Conservation (phyloP, 2,113 vertebrate genomes). For the Hippocampus abdominalis region DNA sequence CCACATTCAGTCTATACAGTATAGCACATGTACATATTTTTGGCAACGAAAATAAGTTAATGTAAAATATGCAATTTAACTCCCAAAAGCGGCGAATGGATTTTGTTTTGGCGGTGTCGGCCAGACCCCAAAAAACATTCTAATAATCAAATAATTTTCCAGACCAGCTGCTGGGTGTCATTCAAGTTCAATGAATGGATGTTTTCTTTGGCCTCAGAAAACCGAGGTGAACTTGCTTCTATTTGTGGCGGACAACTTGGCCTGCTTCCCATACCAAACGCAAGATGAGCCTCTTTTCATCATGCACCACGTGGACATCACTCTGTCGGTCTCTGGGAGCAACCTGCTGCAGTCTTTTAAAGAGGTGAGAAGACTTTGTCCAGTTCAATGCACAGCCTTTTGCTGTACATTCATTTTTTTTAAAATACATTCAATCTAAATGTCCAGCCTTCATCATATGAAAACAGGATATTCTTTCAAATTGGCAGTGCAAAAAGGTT, state of each 20-base stretch:
- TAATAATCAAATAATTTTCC: too few relatives aligned
- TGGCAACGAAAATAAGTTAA: too few relatives aligned
- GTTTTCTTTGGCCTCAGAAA: constrained; percentile 72
- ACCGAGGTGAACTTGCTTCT: constrained; percentile 95
- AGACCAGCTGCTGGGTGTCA: background rate
- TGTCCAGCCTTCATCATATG: too few relatives aligned
- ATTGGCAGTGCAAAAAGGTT: too few relatives aligned
- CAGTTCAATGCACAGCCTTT: background rate
- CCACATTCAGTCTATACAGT: too few relatives aligned
- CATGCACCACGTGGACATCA: constrained; percentile 99
- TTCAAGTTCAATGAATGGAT: background rate
- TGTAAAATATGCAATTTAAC: too few relatives aligned
- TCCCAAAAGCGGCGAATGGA: too few relatives aligned
- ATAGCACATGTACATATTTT: too few relatives aligned
- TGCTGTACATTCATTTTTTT: too few relatives aligned
- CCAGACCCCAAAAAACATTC: too few relatives aligned
- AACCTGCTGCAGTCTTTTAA: constrained; percentile 97
- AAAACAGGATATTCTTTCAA: background rate
- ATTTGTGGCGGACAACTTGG: constrained; percentile 97
- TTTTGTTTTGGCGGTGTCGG: too few relatives aligned
- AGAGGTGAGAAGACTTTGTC: constrained; percentile 79
- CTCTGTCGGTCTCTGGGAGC: constrained; percentile 95
- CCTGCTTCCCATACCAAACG: constrained; percentile 94
- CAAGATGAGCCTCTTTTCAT: constrained; percentile 99
- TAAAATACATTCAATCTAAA: too few relatives aligned